Percentiles rank a stretch among this genome's conserved stretches.
Conservation (phyloP, 2,797 vertebrate genomes). For the Etheostoma perlongum region DNA sequence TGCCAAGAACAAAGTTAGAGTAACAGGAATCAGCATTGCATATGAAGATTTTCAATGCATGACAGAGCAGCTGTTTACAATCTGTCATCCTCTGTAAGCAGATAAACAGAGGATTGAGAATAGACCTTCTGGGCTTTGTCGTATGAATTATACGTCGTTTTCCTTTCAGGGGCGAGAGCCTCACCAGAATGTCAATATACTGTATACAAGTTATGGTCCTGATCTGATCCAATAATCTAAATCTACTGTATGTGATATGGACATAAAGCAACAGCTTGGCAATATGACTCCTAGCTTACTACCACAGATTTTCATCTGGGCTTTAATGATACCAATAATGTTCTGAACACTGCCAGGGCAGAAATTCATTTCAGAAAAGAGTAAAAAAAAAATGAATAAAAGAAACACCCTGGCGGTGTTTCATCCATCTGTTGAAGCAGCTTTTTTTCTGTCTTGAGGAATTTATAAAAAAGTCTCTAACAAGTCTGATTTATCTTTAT, state of each 20-base stretch:
- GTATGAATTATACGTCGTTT: conserved; percentile 44
- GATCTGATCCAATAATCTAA: conserved; percentile 55
- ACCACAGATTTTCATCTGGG: conserved; percentile 66
- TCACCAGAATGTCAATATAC: conserved; percentile 41
- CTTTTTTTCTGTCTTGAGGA: conserved; percentile 58
- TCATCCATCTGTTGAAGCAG: conserved; percentile 67
- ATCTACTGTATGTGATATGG: conserved; percentile 49
- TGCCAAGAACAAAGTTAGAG: conserved; percentile 26
- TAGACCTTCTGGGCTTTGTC: conserved; percentile 15
- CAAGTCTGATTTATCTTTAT: conserved; percentile 86
- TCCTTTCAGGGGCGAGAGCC: conserved; percentile 14
- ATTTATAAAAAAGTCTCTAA: conserved; percentile 83
- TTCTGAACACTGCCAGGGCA: conserved; percentile 56
- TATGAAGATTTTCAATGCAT: conserved; percentile 48
- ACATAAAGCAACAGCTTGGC: conserved; percentile 51
- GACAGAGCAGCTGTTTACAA: conserved; percentile 36
- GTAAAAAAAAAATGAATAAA: conserved; percentile 13
- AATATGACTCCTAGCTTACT: conserved; percentile 53
- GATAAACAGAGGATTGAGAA: conserved; percentile 16
- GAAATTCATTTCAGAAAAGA: conserved; percentile 61
- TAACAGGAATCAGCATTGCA: conserved; percentile 14
- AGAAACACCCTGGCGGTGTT: conserved; percentile 49
- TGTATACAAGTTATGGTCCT: conserved; percentile 19
- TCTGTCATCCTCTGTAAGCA: conserved; percentile 12
- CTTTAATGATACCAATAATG: conserved; percentile 78